These are phyloP conservation scores for Bombus cullumanus DNA, from an alignment of 1,140 invertebrate genomes.

Conservation along the genomic window DNA sequence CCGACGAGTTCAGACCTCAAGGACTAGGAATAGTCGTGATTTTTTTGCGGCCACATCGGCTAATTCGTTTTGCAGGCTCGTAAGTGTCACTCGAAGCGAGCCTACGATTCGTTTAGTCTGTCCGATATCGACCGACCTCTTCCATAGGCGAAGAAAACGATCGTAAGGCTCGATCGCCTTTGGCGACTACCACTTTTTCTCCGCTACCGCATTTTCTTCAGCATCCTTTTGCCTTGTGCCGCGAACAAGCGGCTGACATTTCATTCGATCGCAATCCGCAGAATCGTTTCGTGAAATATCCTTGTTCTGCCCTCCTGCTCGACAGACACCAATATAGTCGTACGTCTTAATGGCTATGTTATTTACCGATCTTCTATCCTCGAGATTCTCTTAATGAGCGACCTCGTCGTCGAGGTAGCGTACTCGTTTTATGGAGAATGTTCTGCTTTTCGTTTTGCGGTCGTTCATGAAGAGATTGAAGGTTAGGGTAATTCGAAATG, in stretches of 20 bases:
- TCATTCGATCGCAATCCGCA: constrained; percentile 30
- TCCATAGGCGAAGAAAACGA: constrained; percentile 22
- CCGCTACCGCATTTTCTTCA: constrained; percentile 50
- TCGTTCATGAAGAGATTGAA: neutral
- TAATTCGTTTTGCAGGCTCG: constrained; percentile 69
- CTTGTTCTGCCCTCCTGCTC: neutral
- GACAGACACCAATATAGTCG: neutral
- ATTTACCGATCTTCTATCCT: neutral
- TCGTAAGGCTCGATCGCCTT: constrained; percentile 52
- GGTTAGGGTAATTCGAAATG: neutral
- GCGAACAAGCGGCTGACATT: constrained; percentile 25
- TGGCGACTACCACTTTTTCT: constrained; percentile 51
- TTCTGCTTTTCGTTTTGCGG: too few relatives aligned
- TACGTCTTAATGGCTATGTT: constrained; percentile 36
- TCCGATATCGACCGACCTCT: constrained; percentile 27
- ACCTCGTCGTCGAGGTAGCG: too few relatives aligned
- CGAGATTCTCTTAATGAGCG: constrained; percentile 4
- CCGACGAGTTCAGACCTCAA: constrained; percentile 53
- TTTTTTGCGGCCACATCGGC: constrained; percentile 66
- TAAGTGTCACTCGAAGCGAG: constrained; percentile 73
- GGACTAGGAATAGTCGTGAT: constrained; percentile 74
- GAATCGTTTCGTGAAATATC: constrained; percentile 42
- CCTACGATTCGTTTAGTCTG: constrained; percentile 67
- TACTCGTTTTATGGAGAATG: constrained; percentile 4
- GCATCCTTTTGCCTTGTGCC: constrained; percentile 27